Percentiles rank a stretch among this genome's conserved stretches.
These are phyloP conservation scores for Meles meles DNA, from an alignment of 2,113 vertebrate genomes.

Conservation along the genomic window DNA sequence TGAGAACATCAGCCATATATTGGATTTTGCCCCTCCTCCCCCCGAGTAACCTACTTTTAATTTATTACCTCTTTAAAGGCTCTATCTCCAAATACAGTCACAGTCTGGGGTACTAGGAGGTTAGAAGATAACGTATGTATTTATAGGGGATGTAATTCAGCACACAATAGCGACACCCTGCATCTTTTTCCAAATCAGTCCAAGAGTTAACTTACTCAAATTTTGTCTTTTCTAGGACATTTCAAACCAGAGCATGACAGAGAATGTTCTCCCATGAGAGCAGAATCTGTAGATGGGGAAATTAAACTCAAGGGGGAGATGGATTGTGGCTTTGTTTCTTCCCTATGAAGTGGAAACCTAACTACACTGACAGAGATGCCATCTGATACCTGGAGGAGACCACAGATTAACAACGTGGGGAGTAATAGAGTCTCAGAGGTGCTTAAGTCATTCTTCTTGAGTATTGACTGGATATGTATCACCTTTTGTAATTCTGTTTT, in stretches of 20 bases:
- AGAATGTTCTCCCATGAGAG: background rate
- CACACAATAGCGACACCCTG: background rate
- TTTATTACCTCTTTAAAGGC: background rate
- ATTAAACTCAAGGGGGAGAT: background rate
- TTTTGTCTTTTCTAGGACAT: background rate
- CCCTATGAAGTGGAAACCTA: background rate
- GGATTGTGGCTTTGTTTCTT: too few species aligned
- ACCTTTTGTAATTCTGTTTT: background rate
- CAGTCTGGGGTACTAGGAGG: background rate
- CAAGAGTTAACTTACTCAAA: background rate
- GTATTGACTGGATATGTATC: background rate
- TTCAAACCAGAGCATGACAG: background rate
- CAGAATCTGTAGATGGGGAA: background rate
- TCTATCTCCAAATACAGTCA: background rate
- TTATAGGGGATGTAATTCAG: background rate
- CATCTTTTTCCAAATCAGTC: background rate
- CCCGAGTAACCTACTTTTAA: background rate
- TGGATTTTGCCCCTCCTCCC: background rate
- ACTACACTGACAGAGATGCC: background rate
- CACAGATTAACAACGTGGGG: background rate
- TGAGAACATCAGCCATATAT: background rate
- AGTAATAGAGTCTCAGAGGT: accelerated
- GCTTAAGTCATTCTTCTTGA: background rate
- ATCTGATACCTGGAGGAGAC: background rate
- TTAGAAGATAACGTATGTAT: background rate